Evolutionary conservation across 2,797 vertebrate species (phyloP).

Genomic region (Hyperoplus immaculatus): DNA sequence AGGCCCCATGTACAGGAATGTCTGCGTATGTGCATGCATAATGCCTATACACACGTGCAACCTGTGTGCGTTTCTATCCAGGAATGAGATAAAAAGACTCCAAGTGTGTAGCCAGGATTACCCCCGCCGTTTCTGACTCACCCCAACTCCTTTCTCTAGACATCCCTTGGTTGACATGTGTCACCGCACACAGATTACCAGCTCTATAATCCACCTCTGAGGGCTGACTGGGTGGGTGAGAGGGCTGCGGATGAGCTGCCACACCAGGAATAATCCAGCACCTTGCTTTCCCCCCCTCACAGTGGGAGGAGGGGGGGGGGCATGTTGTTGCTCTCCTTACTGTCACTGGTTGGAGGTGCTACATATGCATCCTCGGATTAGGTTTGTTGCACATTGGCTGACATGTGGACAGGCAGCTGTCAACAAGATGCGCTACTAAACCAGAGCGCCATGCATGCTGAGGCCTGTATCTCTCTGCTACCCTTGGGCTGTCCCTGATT

Average conservation of each 20-base stretch:
- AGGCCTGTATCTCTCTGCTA: constrained; percentile 50
- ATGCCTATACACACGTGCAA: constrained; percentile 7
- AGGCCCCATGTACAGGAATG: constrained; percentile 46
- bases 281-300: constrained; percentile 54
- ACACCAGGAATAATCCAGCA: constrained; percentile 79
- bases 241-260: constrained; percentile 72
- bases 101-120: constrained; percentile 65
- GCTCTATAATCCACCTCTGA: constrained; percentile 78
- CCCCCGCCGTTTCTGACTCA: constrained; percentile 63
- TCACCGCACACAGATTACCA: constrained; percentile 80
- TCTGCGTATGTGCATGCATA: constrained; percentile 32
- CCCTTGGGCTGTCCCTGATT: constrained; percentile 65
- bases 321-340: constrained; percentile 58
- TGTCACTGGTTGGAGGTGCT: constrained; percentile 67
- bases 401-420: constrained; percentile 78
- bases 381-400: constrained; percentile 62
- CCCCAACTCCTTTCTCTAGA: constrained; percentile 61
- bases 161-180: constrained; percentile 77
- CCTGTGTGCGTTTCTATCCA: constrained; percentile 6
- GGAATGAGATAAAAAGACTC: constrained; percentile 37
- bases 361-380: constrained; percentile 73
- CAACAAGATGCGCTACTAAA: constrained; percentile 53
- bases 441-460: constrained; percentile 19
- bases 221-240: constrained; percentile 61
- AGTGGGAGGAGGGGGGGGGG: constrained; percentile 2